Base-by-base conservation (phyloP, 2,888 invertebrate genomes). In the Caenorhabditis sp. region DNA sequence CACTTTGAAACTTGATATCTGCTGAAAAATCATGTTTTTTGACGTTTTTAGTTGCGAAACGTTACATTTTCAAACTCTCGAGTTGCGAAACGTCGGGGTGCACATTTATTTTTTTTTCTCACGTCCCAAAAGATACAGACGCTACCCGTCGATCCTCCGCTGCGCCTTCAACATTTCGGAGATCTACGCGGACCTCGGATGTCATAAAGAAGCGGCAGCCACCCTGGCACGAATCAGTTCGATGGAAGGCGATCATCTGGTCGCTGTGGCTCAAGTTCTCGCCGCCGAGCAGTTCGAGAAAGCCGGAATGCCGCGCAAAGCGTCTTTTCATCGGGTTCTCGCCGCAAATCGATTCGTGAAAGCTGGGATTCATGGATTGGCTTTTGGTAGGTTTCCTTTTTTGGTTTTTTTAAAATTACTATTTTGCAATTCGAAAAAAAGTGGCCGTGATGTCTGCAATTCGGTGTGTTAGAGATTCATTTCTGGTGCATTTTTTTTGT, bases 211-310 rank as follows among this genome's bases (percentile, higher is more conserved):
- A 92, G 97, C 98, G n/a, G 97, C 89, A 15, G 77, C 70, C 4
- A 88, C 79, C n/a, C 72, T 90, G 2, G 53, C 86, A 8, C 79
- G 79, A 51, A 53, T 89, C 18, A 81, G 84, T 5, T 28, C 69
- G 13, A 20, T 82, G 9, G 98, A 98, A 92, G 96, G 97, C n/a
- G 98, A 98, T 93, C 93, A 98, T 71, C 94, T 97, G 69, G 97
- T 97, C 85, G 85, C 70, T 3, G 83, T 83, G 15, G 61, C 58
- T 1, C 83, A 82, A 18, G 50, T 70, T 24, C n/a, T 67, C 9
- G 84, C 85, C 9, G 98, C 97, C 2, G 93, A 98, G 90, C 93
- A 98, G 69, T 93, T 98, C 55, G 98, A 98, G 92, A 97, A 97
- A 92, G 97, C 98, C 0, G 95, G 97, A 37, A 83, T 84, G 84